A percentile compares a stretch with the other conserved stretches of the same genome.
Conservation (phyloP, 2,888 invertebrate genomes). For the Melolontha melolontha region DNA sequence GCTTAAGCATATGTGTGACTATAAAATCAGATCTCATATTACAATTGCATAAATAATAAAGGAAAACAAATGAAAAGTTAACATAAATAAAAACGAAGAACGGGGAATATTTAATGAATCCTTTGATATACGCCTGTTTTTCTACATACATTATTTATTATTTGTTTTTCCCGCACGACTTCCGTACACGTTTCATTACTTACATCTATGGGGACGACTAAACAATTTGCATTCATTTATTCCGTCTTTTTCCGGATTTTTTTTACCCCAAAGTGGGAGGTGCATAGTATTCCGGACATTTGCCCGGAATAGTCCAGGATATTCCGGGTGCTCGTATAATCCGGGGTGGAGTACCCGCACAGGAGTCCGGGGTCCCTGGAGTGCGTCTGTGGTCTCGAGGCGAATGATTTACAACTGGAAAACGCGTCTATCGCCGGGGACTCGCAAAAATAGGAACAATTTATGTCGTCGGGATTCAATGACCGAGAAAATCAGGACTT, state of each 20-base stretch:
- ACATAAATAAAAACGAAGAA: no score
- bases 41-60: no score
- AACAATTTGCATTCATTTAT: conserved; percentile 26
- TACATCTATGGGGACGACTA: conserved; percentile 5
- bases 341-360: neutral
- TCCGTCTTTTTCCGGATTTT: conserved; percentile 18
- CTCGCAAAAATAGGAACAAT: conserved; percentile 18
- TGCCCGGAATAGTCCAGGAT: conserved; percentile 6
- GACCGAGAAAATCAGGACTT: conserved; percentile 16
- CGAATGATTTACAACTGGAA: conserved; percentile 11
- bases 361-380: conserved; percentile 9
- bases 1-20: no score
- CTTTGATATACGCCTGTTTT: no score
- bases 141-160: neutral
- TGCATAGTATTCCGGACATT: neutral
- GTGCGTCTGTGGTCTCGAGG: conserved; percentile 7
- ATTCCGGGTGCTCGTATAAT: neutral
- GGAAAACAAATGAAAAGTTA: no score
- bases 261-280: neutral
- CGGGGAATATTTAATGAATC: no score
- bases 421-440: neutral
- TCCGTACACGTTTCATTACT: conserved; percentile 5
- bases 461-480: conserved; percentile 24
- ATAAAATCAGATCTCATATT: no score
- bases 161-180: neutral